phyloP scores from a whole-genome alignment of 2,113 vertebrate genomes.

The Engystomops pustulosus region DNA sequence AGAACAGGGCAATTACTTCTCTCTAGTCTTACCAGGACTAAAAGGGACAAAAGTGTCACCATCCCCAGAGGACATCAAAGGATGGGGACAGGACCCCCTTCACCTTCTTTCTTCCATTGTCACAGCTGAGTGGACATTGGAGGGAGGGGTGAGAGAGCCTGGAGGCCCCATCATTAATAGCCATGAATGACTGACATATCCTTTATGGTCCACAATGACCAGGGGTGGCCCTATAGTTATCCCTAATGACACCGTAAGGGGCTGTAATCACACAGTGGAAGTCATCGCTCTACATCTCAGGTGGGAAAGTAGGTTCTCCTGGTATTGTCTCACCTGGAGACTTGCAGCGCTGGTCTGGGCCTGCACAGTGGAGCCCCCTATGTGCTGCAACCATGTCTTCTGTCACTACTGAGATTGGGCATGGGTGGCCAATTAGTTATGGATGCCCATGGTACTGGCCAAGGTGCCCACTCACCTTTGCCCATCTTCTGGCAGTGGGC shows the following conservation, averaged over 20 bases:
- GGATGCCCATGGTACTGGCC: no score
- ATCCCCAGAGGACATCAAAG: conserved; percentile 24
- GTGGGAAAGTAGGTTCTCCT: not conserved
- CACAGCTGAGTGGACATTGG: not conserved
- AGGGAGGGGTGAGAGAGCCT: conserved; percentile 20
- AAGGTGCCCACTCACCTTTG: no score
- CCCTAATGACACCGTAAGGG: not conserved
- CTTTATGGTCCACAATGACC: not conserved
- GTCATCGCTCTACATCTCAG: not conserved
- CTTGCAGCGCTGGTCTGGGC: not conserved
- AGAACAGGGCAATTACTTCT: conserved; percentile 16
- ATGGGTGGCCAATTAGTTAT: no score
- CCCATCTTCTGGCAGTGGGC: no score
- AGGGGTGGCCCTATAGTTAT: not conserved
- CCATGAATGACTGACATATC: conserved; percentile 16
- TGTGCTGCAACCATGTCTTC: no score
- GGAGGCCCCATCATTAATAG: not conserved
- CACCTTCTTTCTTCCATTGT: conserved; percentile 38
- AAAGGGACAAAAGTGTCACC: conserved; percentile 5
- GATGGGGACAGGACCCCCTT: conserved; percentile 1
- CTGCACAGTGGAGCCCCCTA: no score
- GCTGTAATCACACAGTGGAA: not conserved
- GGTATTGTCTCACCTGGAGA: not conserved
- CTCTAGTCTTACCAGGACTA: conserved; percentile 2
- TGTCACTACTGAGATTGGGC: no score